Evolutionary conservation across 2,888 invertebrate species (phyloP), one percentile per base, ranked within the genome.

Genomic region (Trimorus sp.): DNA sequence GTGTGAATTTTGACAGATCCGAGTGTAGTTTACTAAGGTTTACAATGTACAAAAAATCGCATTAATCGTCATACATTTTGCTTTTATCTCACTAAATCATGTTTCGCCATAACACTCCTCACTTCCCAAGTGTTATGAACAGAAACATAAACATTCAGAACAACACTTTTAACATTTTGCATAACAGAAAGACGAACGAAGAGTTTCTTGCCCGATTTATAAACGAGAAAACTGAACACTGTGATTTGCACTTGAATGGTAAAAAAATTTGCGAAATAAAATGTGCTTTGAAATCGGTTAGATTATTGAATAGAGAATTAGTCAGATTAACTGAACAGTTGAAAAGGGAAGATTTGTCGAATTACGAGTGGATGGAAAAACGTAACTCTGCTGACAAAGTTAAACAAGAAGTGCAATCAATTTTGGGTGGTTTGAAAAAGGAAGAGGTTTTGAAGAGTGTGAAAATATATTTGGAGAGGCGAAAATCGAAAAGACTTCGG

Each of bases 361-460:
- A 94, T 0, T 3, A 51, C 1, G 79, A 75, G 9, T 95, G 95
- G 95, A 92, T 90, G 59, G 86, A 89, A 9, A 92, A 92, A 77
- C 89, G 94, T n/a, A 85, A 92, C n/a, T 91, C 93, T 84, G 93
- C 94, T 60, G 92, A 93, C 42, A 85, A 86, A 40, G 91, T 93
- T 12, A 94, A 94, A 90, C 89, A 89, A 56, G 87, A 92, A 76
- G 92, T 95, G 82, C 89, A 92, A 59, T 88, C 92, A 60, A 88
- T 92, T 48, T 83, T 94, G 62, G 92, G 92, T 69, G 88, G 91
- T 51, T 78, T 95, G 15, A 91, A 92, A 8, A 93, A 93, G 83
- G 88, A 56, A 15, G 16, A 79, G 12, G 86, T 82, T n/a, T 38
- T 86, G 14, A 79, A 71, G n/a, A 75, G 79, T 36, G 49, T 87